Evolutionary conservation across 2,888 invertebrate species (phyloP).

Genomic region (Zaprionus lineosus): DNA sequence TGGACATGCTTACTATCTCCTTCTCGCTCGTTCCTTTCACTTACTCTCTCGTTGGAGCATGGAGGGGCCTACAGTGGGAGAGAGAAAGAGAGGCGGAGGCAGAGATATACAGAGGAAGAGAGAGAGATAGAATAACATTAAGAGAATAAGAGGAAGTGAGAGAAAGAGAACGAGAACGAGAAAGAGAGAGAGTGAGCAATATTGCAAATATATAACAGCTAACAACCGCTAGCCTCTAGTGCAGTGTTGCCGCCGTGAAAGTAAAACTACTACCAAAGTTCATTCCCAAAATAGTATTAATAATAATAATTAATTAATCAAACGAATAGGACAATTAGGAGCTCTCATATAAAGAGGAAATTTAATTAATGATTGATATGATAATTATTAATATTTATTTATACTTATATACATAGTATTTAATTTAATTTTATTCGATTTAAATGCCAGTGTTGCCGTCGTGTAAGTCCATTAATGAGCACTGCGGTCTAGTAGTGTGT

Average conservation of each 20-base stretch:
- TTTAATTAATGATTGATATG: no score
- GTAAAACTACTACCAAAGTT: background rate
- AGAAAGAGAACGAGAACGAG: no score
- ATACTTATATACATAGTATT: background rate
- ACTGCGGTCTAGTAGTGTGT: no score
- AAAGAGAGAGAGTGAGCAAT: no score
- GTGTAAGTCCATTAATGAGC: background rate
- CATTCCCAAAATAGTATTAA: background rate
- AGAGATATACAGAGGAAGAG: no score
- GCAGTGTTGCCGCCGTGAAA: slow-evolving; percentile 15
- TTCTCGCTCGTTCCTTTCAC: background rate
- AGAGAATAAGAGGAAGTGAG: no score
- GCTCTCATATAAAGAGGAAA: no score
- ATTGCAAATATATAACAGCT: background rate
- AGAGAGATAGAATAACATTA: no score
- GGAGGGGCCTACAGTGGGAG: no score
- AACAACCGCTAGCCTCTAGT: background rate
- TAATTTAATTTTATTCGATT: background rate
- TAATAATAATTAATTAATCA: no score
- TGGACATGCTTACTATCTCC: slow-evolving; percentile 9
- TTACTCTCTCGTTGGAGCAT: background rate
- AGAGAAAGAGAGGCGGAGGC: no score
- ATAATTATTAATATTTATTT: background rate
- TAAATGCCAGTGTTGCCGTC: background rate
- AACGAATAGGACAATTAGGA: no score